These are phyloP conservation scores for Periophthalmodon schlosseri DNA, from an alignment of 2,113 vertebrate genomes.

Conservation along the genomic window DNA sequence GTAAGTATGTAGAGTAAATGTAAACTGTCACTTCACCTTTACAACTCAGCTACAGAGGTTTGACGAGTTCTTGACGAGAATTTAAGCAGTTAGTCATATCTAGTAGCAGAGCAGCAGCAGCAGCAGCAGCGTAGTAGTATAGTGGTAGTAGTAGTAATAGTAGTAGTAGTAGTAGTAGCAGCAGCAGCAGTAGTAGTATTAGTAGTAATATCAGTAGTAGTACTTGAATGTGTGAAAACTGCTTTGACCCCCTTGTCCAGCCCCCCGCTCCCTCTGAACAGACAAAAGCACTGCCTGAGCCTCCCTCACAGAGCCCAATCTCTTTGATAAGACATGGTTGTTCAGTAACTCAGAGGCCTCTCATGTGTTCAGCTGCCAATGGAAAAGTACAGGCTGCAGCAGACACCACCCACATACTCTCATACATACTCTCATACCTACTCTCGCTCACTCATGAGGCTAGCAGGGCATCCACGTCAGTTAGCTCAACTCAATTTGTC, in stretches of 20 bases:
- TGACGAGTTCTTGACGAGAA: too few species aligned
- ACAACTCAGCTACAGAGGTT: too few species aligned
- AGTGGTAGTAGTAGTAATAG: too few species aligned
- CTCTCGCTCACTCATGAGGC: constrained; percentile 5
- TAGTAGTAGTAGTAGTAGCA: not conserved
- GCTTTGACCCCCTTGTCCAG: not conserved
- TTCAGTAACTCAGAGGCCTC: constrained; percentile 43
- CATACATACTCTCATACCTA: constrained; percentile 4
- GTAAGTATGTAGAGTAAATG: too few species aligned
- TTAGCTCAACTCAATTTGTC: constrained; percentile 65
- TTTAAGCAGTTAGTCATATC: too few species aligned
- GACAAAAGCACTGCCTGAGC: constrained; percentile 40
- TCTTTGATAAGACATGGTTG: constrained; percentile 33
- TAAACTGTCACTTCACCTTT: too few species aligned
- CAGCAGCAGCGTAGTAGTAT: too few species aligned
- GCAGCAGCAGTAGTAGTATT: not conserved
- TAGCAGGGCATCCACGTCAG: constrained; percentile 15
- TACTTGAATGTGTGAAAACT: not conserved
- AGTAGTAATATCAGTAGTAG: not conserved
- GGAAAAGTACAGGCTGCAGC: constrained; percentile 64
- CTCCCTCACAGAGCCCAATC: not conserved
- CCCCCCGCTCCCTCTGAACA: not conserved
- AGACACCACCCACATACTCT: constrained; percentile 2
- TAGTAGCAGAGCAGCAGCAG: too few species aligned
- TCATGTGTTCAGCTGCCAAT: constrained; percentile 50